phyloP scores from a whole-genome alignment of 2,113 vertebrate genomes.

The Lonchura striata region DNA sequence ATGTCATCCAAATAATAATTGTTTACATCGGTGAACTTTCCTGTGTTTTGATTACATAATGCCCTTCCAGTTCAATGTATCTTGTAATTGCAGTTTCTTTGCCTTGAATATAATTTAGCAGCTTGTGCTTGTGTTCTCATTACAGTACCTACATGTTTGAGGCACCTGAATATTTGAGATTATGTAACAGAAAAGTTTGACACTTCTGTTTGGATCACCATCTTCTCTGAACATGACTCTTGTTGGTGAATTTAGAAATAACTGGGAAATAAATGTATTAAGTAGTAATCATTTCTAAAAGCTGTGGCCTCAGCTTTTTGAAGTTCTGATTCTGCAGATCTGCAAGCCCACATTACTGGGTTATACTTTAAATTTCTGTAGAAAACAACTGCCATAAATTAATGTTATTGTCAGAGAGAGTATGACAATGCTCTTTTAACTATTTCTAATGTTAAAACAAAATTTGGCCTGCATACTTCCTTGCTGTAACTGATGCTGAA shows the following conservation, averaged over 20 bases:
- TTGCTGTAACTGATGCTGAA: background rate
- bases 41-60: background rate
- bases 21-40: background rate
- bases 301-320: background rate
- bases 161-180: background rate
- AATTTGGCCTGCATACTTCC: background rate
- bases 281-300: background rate
- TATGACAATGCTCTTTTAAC: background rate
- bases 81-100: background rate
- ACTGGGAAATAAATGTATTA: background rate
- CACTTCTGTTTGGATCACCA: background rate
- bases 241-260: background rate
- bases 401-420: background rate
- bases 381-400: background rate
- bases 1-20: background rate
- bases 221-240: background rate
- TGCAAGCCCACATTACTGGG: background rate
- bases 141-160: background rate
- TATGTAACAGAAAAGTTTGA: background rate
- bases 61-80: constrained; percentile 63
- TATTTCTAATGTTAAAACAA: background rate
- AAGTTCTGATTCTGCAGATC: constrained; percentile 4
- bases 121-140: background rate
- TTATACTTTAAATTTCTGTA: background rate
- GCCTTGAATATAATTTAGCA: background rate